Evolutionary conservation across 1,140 invertebrate species (phyloP), one percentile per base, ranked within the genome.

Genomic region (Drosophila insularis): DNA sequence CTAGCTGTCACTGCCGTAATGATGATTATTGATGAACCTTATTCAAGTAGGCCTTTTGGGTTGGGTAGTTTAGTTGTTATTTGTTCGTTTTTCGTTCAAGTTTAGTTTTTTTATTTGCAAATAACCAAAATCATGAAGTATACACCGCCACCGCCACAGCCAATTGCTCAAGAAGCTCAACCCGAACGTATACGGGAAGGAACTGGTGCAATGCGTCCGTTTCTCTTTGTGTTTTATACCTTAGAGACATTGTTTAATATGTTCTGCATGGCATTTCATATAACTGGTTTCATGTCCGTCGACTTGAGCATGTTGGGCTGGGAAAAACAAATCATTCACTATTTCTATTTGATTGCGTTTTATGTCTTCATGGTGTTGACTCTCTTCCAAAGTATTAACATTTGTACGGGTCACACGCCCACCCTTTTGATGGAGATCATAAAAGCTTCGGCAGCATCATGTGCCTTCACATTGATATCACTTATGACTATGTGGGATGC

Each of bases 321-420:
- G 64, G n/a, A 63, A 8, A 59, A 32, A n/a, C 43, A 66, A 19
- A 0, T 39, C 3, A 11, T 78, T 0, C 63, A 71, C 10, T 71
- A 55, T 21, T 7, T n/a, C 1, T 78, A 78, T 60, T 39, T 76
- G 40, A 0, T 39, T 6, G 37, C 27, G 8, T 78, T 78, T 53
- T 71, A 76, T 43, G 13, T 50, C 0, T 77, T 66, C 11, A 71
- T 70, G 56, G 73, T 76, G 13, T 19, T 71, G 14, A 78, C 74
- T 14, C 46, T 76, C 7, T 78, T 78, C 4, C 73, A 76, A 56
- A 78, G 74, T 59, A 19, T 78, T 13, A 71, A 43, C n/a, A 17
- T 78, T 3, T 78, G 74, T 43, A 78, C 74, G n/a, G 74, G 74
- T 0, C 27, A 71, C 11, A 37, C 2, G 4, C 67, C 73, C 0